These are phyloP conservation scores for Acanthopagrus latus DNA, from an alignment of 2,797 vertebrate genomes.

Conservation along the genomic window DNA sequence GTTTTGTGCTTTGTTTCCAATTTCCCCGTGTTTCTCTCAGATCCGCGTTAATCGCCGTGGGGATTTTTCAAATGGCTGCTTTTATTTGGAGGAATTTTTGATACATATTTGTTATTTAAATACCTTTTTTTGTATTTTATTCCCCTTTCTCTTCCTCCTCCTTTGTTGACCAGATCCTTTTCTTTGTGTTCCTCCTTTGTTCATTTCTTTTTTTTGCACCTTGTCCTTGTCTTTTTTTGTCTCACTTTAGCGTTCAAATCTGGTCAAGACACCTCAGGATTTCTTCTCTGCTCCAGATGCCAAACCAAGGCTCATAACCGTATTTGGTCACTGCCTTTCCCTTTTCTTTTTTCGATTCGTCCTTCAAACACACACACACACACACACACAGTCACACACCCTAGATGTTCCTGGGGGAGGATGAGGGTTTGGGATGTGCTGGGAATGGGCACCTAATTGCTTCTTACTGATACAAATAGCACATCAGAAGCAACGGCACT, in stretches of 20 bases:
- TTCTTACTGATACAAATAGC: constrained; percentile 89
- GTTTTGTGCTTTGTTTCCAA: constrained; percentile 40
- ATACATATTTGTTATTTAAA: neutral
- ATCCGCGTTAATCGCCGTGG: neutral
- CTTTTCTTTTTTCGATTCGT: constrained; percentile 47
- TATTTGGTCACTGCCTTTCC: constrained; percentile 51
- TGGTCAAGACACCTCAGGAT: constrained; percentile 22
- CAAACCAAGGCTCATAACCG: constrained; percentile 29
- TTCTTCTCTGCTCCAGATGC: constrained; percentile 12
- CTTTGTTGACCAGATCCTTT: neutral
- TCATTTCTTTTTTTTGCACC: neutral
- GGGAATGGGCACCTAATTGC: constrained; percentile 86
- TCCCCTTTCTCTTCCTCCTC: neutral
- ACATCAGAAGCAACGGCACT: constrained; percentile 86
- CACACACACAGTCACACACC: constrained; percentile 45
- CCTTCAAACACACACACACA: constrained; percentile 31
- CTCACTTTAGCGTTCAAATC: neutral
- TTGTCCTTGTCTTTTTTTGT: neutral
- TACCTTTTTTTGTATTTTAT: neutral
- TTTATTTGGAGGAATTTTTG: constrained; percentile 16
- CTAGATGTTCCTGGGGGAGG: constrained; percentile 53
- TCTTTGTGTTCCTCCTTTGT: neutral
- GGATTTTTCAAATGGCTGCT: constrained; percentile 12
- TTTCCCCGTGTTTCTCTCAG: neutral
- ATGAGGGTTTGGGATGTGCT: constrained; percentile 75